Evolutionary conservation across 2,888 invertebrate genomes (phyloP).

Genomic region (Lepas anatifera): DNA sequence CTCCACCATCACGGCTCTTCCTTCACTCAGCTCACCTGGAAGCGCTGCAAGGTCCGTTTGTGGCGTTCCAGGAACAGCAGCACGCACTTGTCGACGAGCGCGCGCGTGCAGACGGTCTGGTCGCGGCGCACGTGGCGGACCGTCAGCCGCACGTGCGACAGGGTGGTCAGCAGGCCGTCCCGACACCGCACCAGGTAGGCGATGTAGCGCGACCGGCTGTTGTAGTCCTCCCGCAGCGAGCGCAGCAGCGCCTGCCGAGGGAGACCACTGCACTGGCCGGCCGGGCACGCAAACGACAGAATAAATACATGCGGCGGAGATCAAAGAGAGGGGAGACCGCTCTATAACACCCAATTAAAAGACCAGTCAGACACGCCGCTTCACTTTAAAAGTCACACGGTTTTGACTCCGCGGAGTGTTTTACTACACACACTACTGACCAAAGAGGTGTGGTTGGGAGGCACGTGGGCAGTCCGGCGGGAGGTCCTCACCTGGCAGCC

Average conservation of each 20-base stretch:
- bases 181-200: slow-evolving; percentile 68
- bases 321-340: too few species aligned
- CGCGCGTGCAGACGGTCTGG: slow-evolving; percentile 58
- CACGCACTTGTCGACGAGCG: slow-evolving; percentile 60
- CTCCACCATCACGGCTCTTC: too few species aligned
- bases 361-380: too few species aligned
- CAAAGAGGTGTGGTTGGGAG: too few species aligned
- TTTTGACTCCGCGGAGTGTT: too few species aligned
- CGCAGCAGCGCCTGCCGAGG: slow-evolving; percentile 53
- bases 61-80: slow-evolving; percentile 67
- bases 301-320: too few species aligned
- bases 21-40: slow-evolving; percentile 63
- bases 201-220: slow-evolving; percentile 61
- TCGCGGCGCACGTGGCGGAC: slow-evolving; percentile 49
- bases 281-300: too few species aligned
- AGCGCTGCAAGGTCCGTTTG: slow-evolving; percentile 56
- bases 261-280: too few species aligned
- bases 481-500: not conserved
- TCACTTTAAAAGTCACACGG: too few species aligned
- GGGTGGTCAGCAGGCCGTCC: slow-evolving; percentile 60
- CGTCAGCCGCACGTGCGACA: slow-evolving; percentile 56
- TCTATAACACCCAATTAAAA: too few species aligned
- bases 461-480: too few species aligned
- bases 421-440: too few species aligned
- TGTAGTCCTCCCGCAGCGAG: slow-evolving; percentile 61